Conservation (phyloP, 2,888 invertebrate species). For the Adelphocoris suturalis region DNA sequence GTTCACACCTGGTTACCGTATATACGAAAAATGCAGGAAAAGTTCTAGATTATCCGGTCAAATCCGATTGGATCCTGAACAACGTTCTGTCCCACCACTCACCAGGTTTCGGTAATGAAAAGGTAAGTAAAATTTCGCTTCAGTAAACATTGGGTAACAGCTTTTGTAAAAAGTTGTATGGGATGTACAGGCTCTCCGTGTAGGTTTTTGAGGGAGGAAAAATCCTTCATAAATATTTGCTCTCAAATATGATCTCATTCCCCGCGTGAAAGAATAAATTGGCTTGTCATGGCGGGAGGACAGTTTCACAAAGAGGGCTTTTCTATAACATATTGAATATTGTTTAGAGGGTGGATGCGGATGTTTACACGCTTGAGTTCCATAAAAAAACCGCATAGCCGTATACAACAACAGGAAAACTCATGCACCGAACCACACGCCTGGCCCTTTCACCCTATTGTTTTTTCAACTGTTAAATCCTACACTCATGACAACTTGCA, state of each 20-base stretch:
- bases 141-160: conserved; percentile 58
- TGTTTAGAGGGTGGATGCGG: conserved; percentile 59
- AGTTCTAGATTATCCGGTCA: too few relatives aligned
- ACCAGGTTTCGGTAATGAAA: conserved; percentile 53
- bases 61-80: not conserved
- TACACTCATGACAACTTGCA: conserved; percentile 68
- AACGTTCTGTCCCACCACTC: not conserved
- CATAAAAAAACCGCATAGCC: conserved; percentile 54
- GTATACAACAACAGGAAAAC: not conserved
- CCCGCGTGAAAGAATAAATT: conserved; percentile 67
- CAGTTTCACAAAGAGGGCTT: conserved; percentile 62
- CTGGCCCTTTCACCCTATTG: conserved; percentile 53
- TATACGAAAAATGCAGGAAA: too few relatives aligned
- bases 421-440: conserved; percentile 4
- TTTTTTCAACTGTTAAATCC: conserved; percentile 68
- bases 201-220: not conserved
- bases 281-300: conserved; percentile 62
- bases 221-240: conserved; percentile 66
- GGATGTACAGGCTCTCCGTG: not conserved
- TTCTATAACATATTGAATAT: conserved; percentile 68
- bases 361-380: conserved; percentile 62
- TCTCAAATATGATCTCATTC: conserved; percentile 69
- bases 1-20: too few relatives aligned
- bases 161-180: conserved; percentile 65
- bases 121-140: conserved; percentile 39